Evolutionary conservation across 2,797 vertebrate species (phyloP).

Genomic region (Poliocrania exsul): DNA sequence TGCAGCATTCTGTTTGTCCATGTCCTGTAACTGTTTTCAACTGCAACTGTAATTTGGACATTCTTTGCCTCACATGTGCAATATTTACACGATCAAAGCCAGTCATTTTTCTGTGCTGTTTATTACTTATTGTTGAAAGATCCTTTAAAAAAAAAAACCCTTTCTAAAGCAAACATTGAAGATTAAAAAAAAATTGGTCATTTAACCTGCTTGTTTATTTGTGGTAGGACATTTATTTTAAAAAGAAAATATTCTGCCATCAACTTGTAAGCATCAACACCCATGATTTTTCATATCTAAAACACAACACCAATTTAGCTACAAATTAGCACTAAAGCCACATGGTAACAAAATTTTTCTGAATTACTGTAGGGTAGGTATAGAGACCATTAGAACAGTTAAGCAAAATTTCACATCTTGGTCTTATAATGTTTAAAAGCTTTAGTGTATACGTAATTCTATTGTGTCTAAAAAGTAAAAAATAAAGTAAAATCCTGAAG

Average conservation of each 20-base stretch:
- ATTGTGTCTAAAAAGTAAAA: background rate
- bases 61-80: background rate
- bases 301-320: background rate
- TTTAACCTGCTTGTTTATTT: background rate
- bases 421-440: background rate
- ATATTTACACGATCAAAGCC: background rate
- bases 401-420: background rate
- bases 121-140: background rate
- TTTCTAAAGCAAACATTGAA: background rate
- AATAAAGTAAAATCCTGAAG: background rate
- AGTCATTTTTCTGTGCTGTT: background rate
- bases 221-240: background rate
- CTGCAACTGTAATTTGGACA: background rate
- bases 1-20: background rate
- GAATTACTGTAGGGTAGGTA: background rate
- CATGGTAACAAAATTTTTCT: background rate
- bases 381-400: background rate
- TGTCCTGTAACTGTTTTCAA: background rate
- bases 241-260: background rate
- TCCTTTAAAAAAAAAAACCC: background rate
- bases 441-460: background rate
- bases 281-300: background rate
- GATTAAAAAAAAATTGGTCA: background rate
- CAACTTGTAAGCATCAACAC: background rate
- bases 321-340: background rate